phyloP scores from a whole-genome alignment of 53 echinoderm and acorn worm genomes.

The Zoroaster sp. region DNA sequence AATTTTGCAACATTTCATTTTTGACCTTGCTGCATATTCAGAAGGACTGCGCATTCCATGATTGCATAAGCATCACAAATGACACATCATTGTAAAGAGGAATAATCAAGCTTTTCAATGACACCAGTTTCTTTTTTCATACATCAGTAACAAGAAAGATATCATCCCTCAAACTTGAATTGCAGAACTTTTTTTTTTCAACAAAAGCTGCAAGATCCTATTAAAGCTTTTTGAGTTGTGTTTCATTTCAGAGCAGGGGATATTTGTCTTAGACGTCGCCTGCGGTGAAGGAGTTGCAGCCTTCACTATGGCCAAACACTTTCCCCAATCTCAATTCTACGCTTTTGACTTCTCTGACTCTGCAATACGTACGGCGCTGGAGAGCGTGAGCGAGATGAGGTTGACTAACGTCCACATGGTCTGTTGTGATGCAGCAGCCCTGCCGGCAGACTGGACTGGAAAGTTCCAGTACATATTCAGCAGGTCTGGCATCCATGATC shows the following conservation, averaged over 20 bases:
- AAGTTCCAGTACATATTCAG: slow-evolving; percentile 77
- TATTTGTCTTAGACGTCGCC: slow-evolving; percentile 72
- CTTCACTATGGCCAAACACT: slow-evolving; percentile 70
- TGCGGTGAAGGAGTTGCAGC: slow-evolving; percentile 79
- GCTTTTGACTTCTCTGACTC: slow-evolving; percentile 79
- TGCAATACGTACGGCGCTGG: slow-evolving; percentile 61
- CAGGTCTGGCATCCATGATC: slow-evolving; percentile 81
- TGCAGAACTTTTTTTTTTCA: too few species aligned
- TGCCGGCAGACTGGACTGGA: slow-evolving; percentile 71
- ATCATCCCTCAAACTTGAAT: too few species aligned
- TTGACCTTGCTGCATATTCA: too few species aligned
- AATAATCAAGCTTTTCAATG: too few species aligned
- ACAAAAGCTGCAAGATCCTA: too few species aligned
- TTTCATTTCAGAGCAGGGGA: slow-evolving; percentile 63
- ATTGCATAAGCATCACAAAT: too few species aligned
- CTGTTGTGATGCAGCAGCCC: slow-evolving; percentile 62
- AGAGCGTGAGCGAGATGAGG: slow-evolving; percentile 33
- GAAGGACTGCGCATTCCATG: too few species aligned
- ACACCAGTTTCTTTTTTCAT: too few species aligned
- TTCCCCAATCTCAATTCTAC: slow-evolving; percentile 71
- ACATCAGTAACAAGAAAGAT: too few species aligned
- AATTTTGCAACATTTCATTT: too few species aligned
- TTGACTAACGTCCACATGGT: slow-evolving; percentile 75
- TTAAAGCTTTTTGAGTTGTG: not conserved
- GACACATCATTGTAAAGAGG: too few species aligned